Percentiles rank a stretch among this genome's conserved stretches.
These are phyloP conservation scores for Cyprinodon brontotheroides DNA, from an alignment of 2,113 vertebrate species.

Conservation along the genomic window DNA sequence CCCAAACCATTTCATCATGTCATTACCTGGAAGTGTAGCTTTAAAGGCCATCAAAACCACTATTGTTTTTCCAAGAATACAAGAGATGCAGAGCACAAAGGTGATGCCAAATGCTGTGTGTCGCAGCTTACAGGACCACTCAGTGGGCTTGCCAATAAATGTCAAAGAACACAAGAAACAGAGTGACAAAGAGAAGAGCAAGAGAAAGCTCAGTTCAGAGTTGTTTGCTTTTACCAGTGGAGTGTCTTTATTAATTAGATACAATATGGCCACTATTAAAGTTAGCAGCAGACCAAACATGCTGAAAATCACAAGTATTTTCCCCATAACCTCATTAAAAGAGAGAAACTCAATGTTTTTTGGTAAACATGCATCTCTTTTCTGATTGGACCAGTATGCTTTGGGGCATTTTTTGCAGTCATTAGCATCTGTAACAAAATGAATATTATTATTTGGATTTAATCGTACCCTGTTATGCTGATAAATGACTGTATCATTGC, in stretches of 20 bases:
- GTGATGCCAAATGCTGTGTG: constrained; percentile 77
- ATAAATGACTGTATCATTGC: constrained; percentile 34
- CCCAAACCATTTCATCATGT: constrained; percentile 76
- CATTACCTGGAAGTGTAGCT: constrained; percentile 67
- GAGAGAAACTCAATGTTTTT: constrained; percentile 73
- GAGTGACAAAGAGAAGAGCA: constrained; percentile 75
- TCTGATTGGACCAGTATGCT: constrained; percentile 74
- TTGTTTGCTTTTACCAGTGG: constrained; percentile 77
- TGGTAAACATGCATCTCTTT: constrained; percentile 68
- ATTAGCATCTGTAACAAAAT: constrained; percentile 40
- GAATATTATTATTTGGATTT: constrained; percentile 3
- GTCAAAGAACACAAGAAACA: constrained; percentile 79
- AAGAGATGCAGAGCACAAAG: constrained; percentile 76
- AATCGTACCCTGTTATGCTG: constrained; percentile 12
- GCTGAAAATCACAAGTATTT: constrained; percentile 68
- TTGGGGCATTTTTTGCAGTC: constrained; percentile 74
- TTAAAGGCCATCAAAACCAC: constrained; percentile 76
- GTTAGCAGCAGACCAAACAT: constrained; percentile 68
- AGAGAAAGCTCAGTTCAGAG: constrained; percentile 77
- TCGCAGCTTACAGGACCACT: constrained; percentile 77
- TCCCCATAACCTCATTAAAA: constrained; percentile 73
- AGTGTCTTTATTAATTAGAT: constrained; percentile 68
- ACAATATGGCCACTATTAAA: constrained; percentile 54
- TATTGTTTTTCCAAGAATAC: constrained; percentile 74
- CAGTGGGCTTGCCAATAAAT: constrained; percentile 73